phyloP scores from a whole-genome alignment of 2,797 vertebrate genomes.

The Pelochelys cantorii region DNA sequence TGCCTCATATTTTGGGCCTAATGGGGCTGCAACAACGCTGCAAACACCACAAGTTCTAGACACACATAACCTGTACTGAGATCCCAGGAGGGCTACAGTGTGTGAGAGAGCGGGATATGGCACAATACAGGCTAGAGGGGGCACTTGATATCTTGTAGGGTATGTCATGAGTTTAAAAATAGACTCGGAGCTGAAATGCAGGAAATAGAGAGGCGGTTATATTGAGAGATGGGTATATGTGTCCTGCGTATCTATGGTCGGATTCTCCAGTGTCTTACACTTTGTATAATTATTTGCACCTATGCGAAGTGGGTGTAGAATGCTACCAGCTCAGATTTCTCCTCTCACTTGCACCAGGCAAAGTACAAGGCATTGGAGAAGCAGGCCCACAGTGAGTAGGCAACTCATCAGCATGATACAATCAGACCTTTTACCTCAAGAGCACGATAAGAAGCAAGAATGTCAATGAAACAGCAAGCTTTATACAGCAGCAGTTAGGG shows the following conservation, averaged over 20 bases:
- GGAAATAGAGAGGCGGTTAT: conserved; percentile 50
- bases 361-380: background rate
- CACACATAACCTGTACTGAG: background rate
- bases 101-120: background rate
- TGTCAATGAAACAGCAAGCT: background rate
- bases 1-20: background rate
- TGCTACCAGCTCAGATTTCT: background rate
- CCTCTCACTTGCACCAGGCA: background rate
- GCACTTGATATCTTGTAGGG: background rate
- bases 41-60: background rate
- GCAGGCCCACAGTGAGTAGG: background rate
- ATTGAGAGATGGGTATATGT: conserved; percentile 65
- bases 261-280: background rate
- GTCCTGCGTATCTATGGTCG: conserved; percentile 31
- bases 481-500: background rate
- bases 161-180: conserved; percentile 75
- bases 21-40: background rate
- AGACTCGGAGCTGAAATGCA: conserved; percentile 59
- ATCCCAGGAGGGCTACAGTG: fast-evolving
- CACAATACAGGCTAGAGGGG: background rate
- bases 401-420: background rate
- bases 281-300: conserved; percentile 16
- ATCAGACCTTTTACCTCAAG: fast-evolving
- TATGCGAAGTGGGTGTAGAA: background rate
- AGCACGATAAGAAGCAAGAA: background rate